These are phyloP conservation scores for Ceratosolen solmsi DNA, from an alignment of 1,140 invertebrate species.

Conservation along the genomic window DNA sequence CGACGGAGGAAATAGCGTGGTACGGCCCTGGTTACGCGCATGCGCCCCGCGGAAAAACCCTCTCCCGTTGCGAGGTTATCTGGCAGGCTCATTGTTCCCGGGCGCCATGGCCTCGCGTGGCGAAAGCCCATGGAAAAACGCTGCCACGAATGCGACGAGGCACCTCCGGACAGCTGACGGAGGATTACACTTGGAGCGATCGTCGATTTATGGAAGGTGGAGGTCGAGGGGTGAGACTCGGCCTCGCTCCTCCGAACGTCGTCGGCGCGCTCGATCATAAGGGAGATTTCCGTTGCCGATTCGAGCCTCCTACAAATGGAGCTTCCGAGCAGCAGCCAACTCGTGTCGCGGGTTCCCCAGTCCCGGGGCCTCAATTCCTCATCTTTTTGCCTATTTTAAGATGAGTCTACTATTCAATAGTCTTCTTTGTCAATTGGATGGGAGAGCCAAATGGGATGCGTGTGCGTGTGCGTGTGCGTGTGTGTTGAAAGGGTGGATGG, in stretches of 20 bases:
- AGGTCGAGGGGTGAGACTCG: not conserved
- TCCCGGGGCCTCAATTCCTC: too few relatives aligned
- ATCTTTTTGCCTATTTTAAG: too few relatives aligned
- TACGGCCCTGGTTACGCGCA: not conserved
- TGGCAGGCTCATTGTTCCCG: constrained; percentile 31
- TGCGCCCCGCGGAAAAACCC: constrained; percentile 26
- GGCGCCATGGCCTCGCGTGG: not conserved
- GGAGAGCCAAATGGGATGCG: too few relatives aligned
- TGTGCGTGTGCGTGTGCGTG: too few relatives aligned
- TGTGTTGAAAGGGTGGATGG: too few relatives aligned
- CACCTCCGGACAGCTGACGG: not conserved
- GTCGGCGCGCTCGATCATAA: not conserved
- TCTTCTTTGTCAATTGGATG: too few relatives aligned
- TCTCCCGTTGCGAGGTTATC: constrained; percentile 20
- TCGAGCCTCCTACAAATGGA: too few relatives aligned
- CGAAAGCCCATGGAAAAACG: not conserved
- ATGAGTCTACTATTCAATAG: too few relatives aligned
- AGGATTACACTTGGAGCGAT: not conserved
- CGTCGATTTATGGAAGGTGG: not conserved
- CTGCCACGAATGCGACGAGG: too few relatives aligned
- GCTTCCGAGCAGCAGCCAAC: too few relatives aligned
- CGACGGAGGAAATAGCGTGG: not conserved
- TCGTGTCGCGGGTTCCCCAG: too few relatives aligned
- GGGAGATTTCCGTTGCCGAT: not conserved
- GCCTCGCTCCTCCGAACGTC: not conserved